A percentile compares a stretch with the other conserved stretches of the same genome.
phyloP scores from a whole-genome alignment of 2,888 invertebrate species.

The Onthophagus sagittarius region DNA sequence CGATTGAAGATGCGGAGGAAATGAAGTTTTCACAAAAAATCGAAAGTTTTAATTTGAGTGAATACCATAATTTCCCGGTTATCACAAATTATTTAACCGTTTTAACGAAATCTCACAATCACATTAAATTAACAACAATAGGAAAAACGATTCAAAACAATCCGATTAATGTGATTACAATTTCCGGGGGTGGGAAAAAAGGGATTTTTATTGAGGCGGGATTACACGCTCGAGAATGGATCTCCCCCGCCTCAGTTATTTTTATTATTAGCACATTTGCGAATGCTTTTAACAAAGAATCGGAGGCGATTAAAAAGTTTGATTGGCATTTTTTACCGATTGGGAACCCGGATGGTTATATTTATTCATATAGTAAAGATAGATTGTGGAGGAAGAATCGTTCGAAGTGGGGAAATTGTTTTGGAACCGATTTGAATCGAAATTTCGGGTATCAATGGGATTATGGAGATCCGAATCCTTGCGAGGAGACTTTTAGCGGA shows the following conservation, averaged over 20 bases:
- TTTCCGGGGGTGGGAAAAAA: background rate
- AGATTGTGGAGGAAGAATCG: slow-evolving; percentile 4
- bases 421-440: background rate
- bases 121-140: background rate
- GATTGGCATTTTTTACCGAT: slow-evolving; percentile 4
- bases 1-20: background rate
- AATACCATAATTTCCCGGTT: background rate
- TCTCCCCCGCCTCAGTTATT: background rate
- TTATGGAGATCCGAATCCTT: background rate
- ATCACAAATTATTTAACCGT: background rate
- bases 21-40: background rate
- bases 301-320: background rate
- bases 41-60: background rate
- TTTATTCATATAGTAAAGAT: background rate
- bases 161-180: background rate
- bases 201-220: slow-evolving; percentile 42
- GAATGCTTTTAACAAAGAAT: background rate
- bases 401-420: background rate
- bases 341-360: slow-evolving; percentile 6
- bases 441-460: slow-evolving; percentile 1
- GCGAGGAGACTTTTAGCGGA: background rate
- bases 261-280: background rate
- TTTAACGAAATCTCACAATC: background rate
- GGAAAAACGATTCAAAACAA: background rate
- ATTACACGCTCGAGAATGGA: slow-evolving; percentile 19